phyloP scores from a whole-genome alignment of 2,888 invertebrate genomes.

The Cheiracanthium punctorium region DNA sequence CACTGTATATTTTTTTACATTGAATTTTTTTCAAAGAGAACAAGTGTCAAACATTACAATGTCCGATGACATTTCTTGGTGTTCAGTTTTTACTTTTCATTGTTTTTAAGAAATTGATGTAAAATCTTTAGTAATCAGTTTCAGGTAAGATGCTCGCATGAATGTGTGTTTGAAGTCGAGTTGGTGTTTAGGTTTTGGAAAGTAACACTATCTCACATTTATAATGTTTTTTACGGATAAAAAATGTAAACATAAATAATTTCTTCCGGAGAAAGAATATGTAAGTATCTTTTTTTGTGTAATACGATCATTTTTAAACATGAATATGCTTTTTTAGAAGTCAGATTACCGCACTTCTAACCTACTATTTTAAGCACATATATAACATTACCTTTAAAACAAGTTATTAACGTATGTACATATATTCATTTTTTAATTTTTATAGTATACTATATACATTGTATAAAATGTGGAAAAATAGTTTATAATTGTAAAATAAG shows the following conservation, averaged over 20 bases:
- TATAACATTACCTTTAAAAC: background rate
- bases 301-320: no score
- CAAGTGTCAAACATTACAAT: no score
- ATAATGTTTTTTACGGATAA: no score
- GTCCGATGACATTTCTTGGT: background rate
- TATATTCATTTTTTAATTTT: no score
- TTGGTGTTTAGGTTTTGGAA: constrained; percentile 50
- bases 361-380: background rate
- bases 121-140: constrained; percentile 19
- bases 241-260: no score
- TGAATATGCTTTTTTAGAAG: background rate
- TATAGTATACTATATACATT: no score
- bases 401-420: background rate
- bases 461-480: no score
- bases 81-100: background rate
- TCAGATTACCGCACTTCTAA: background rate
- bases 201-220: background rate
- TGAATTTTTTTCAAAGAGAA: no score
- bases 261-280: no score
- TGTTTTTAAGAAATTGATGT: constrained; percentile 10
- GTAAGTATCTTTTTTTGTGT: no score
- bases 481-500: no score
- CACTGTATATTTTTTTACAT: no score
- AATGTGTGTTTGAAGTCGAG: constrained; percentile 34
- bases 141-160: constrained; percentile 16